Evolutionary conservation across 2,797 vertebrate genomes (phyloP).

Genomic region (Tapera naevia): DNA sequence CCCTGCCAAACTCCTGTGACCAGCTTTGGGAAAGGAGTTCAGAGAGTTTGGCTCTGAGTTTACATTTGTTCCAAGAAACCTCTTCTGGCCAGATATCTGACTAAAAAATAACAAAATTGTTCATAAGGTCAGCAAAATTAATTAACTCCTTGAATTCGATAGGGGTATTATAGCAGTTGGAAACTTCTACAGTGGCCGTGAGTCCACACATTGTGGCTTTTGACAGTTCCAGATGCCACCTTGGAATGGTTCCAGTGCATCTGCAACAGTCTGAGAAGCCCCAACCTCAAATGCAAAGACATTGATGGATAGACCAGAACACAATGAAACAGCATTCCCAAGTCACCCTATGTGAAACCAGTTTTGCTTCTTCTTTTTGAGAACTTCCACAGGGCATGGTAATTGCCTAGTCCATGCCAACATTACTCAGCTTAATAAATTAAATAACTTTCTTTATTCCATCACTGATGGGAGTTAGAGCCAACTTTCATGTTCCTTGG

Average conservation of each 20-base stretch:
- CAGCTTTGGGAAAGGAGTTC: neutral
- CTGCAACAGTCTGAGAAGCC: neutral
- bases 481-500: neutral
- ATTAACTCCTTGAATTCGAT: neutral
- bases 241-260: neutral
- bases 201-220: neutral
- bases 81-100: neutral
- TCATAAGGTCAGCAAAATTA: neutral
- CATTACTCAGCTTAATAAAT: neutral
- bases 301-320: neutral
- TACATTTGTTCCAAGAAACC: neutral
- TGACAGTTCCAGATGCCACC: neutral
- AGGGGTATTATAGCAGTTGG: neutral
- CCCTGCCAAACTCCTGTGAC: neutral
- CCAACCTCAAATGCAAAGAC: neutral
- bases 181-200: neutral
- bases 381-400: neutral
- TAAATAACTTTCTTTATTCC: neutral
- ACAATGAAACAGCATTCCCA: neutral
- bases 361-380: neutral
- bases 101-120: neutral
- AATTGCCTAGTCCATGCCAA: neutral
- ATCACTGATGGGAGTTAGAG: neutral
- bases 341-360: neutral
- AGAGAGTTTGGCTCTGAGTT: neutral